Evolutionary conservation across 2,113 vertebrate species (phyloP), one percentile per base, ranked within the genome.

Genomic region (Aegypius monachus): DNA sequence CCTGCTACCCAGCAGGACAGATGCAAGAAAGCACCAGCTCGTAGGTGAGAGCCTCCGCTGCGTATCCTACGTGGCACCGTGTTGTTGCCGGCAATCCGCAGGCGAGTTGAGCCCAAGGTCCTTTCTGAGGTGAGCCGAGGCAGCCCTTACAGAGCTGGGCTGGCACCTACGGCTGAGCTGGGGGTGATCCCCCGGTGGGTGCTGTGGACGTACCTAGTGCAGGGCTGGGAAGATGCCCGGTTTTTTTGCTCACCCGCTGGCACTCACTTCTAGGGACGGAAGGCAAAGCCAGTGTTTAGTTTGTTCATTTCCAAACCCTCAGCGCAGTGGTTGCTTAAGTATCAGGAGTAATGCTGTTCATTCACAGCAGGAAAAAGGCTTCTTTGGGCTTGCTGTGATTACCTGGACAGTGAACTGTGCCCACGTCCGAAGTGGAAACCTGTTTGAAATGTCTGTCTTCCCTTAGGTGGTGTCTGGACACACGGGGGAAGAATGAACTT

Each of bases 31-130:
- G 23, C 77, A 79, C 31, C 17, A 36, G 1, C 20, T 52, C 34
- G 1, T 13, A 50, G 32, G 16, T 65, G 11, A 26, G 73, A 84
- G 29, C 18, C 31, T 68, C 25, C 78, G 47, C 38, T 32, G 8
- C 5, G 7, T 83, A 13, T 58, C 27, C 27, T 48, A 0, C 1
- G 0, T 52, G 3, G 70, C 36, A 38, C 6, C 26, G 9, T 5
- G 15, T 36, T 40, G 27, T 56, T 78, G 65, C 27, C 56, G 72
- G 81, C n/a, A 25, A 1, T 48, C 2, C 4, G 22, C 19, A 6
- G 38, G 42, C 10, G 42, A 50, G 52, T 19, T 88, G 75, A 53
- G 63, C 42, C 8, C 0, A 0, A 73, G 32, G 25, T 66, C 9
- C 29, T 56, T 67, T 31, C n/a, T 2, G 8, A 71, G 47, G 26